phyloP scores from a whole-genome alignment of 1,140 invertebrate genomes.

The Centruroides vittatus region DNA sequence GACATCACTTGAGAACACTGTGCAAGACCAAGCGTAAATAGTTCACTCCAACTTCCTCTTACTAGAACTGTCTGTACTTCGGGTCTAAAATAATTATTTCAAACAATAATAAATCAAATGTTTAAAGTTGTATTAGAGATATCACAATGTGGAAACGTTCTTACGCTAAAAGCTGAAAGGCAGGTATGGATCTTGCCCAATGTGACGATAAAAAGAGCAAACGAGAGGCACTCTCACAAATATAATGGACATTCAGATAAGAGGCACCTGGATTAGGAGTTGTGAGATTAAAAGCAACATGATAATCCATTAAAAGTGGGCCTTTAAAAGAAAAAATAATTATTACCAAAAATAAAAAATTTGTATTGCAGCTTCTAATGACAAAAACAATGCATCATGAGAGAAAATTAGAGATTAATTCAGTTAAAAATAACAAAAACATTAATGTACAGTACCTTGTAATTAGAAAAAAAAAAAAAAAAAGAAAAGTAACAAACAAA shows the following conservation, averaged over 20 bases:
- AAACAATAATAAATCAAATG: neutral
- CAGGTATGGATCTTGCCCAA: constrained; percentile 68
- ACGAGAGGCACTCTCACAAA: constrained; percentile 80
- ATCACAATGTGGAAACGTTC: constrained; percentile 29
- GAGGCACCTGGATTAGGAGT: constrained; percentile 56
- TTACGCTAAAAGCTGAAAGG: constrained; percentile 54
- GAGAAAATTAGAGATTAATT: no score
- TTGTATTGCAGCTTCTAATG: no score
- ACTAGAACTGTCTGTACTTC: constrained; percentile 71
- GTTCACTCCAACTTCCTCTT: constrained; percentile 76
- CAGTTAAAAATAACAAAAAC: no score
- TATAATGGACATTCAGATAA: constrained; percentile 73
- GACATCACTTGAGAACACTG: constrained; percentile 71
- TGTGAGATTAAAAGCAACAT: constrained; percentile 60
- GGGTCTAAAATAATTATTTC: constrained; percentile 40
- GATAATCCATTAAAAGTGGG: constrained; percentile 20
- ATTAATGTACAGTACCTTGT: no score
- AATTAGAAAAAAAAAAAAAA: no score
- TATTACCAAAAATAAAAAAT: neutral
- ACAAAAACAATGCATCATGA: no score
- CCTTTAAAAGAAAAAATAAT: constrained; percentile 2
- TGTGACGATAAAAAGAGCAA: constrained; percentile 76
- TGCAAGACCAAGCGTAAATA: constrained; percentile 80
- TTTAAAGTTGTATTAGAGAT: constrained; percentile 5
- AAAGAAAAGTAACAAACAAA: no score